Evolutionary conservation across 2,888 invertebrate genomes (phyloP).

Genomic region (Rutpela maculata): DNA sequence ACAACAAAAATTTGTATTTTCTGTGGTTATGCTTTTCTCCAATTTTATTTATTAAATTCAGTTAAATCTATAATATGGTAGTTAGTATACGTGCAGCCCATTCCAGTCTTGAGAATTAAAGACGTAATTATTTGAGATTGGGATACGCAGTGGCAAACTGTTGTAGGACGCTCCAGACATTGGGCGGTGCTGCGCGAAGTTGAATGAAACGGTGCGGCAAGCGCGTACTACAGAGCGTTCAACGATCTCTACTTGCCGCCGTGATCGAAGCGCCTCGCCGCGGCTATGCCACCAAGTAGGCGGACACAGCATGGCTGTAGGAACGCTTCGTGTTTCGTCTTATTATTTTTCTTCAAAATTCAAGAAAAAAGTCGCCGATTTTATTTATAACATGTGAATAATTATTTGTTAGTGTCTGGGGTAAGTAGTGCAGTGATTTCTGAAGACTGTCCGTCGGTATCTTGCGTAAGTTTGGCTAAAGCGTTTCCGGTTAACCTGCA

Average conservation of each 20-base stretch:
- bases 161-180: slow-evolving; percentile 66
- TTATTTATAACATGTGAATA: slow-evolving; percentile 54
- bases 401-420: slow-evolving; percentile 45
- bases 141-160: slow-evolving; percentile 64
- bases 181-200: slow-evolving; percentile 72
- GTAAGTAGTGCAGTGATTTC: slow-evolving; percentile 57
- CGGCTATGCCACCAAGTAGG: slow-evolving; percentile 66
- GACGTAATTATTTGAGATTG: slow-evolving; percentile 22
- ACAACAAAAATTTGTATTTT: too few species aligned
- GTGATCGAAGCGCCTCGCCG: slow-evolving; percentile 65
- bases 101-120: slow-evolving; percentile 19
- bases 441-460: slow-evolving; percentile 46
- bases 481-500: slow-evolving; percentile 74
- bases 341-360: slow-evolving; percentile 63
- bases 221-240: slow-evolving; percentile 71
- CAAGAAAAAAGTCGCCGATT: slow-evolving; percentile 55
- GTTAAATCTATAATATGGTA: not conserved
- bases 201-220: slow-evolving; percentile 70
- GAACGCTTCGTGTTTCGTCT: slow-evolving; percentile 59
- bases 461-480: slow-evolving; percentile 53
- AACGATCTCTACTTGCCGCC: slow-evolving; percentile 69
- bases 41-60: not conserved
- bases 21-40: not conserved
- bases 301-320: slow-evolving; percentile 67
- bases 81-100: not conserved